Base-by-base conservation (phyloP, 2,113 vertebrate species). In the Syrmaticus mikado region DNA sequence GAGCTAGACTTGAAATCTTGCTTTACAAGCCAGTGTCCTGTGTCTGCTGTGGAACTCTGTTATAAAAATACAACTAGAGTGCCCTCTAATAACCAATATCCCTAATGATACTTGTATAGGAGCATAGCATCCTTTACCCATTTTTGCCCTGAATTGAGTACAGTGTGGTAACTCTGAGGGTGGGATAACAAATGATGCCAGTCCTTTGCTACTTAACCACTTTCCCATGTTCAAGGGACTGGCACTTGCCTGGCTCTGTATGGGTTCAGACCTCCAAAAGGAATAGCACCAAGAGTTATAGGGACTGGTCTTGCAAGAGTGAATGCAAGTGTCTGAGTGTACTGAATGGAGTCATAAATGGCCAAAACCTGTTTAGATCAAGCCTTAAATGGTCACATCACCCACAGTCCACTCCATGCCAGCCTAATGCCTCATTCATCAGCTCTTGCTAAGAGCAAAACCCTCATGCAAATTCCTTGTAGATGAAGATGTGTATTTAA, bases 311-410 rank as follows among this genome's bases (percentile, higher is more conserved):
- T 48, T 68, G 62, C 15, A 75, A 67, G 80, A 52, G 41, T 55
- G 16, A 43, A 74, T 43, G 20, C 58, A 38, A 87, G 70, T 55
- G 28, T 45, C 50, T 83, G 68, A 53, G 20, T 58, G 34, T 48
- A n/a, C 32, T 34, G 36, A 78, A 60, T 65, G 55, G 21, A 74
- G 50, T 40, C 73, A 45, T 43, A 90, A 93, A 93, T n/a, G 40
- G 65, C 65, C 55, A 52, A 48, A 83, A 41, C 58, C 66, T 46
- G 61, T 78, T 89, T 90, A 80, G 76, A 68, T 87, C 5, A 11
- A 21, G 28, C 85, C 60, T 64, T 91, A 94, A 83, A 92, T 75
- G 75, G 93, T 89, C 79, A 83, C 82, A 71, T 60, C 67, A 64
- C 13, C 22, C 32, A 25, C 52, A 18, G 16, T n/a, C 22, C 3